Evolutionary conservation across 2,888 invertebrate species (phyloP).

Genomic region (Lagria hirta): DNA sequence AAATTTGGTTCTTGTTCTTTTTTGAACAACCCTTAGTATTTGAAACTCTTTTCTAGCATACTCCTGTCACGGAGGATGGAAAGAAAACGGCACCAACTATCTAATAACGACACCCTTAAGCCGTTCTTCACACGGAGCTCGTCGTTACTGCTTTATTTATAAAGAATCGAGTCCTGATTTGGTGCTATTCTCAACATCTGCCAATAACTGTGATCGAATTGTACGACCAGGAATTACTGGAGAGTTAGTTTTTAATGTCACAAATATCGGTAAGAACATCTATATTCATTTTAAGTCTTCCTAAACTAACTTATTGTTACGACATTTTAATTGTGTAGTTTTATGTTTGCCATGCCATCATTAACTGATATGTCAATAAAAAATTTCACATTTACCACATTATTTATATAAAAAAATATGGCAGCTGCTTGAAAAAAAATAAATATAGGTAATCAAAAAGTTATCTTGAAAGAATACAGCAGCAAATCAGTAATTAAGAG

Average conservation of each 20-base stretch:
- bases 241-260: conserved; percentile 69
- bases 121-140: conserved; percentile 65
- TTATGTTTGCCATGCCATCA: too few species aligned
- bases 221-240: conserved; percentile 58
- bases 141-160: conserved; percentile 77
- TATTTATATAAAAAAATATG: too few species aligned
- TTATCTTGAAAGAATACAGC: conserved; percentile 11
- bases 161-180: conserved; percentile 60
- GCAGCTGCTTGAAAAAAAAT: too few species aligned
- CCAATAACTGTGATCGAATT: conserved; percentile 65
- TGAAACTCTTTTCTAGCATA: conserved; percentile 80
- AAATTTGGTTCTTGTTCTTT: too few species aligned
- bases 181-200: conserved; percentile 63
- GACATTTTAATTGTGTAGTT: too few species aligned
- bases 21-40: too few species aligned
- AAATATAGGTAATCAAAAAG: too few species aligned
- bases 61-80: conserved; percentile 88
- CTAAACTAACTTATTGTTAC: conserved; percentile 18
- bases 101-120: conserved; percentile 78
- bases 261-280: conserved; percentile 63
- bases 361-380: too few species aligned
- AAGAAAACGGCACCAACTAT: conserved; percentile 82
- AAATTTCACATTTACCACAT: too few species aligned
- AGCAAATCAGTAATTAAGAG: too few species aligned
- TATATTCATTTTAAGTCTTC: neutral